Base-by-base conservation (phyloP, 2,113 vertebrate species). In the Bucco capensis region DNA sequence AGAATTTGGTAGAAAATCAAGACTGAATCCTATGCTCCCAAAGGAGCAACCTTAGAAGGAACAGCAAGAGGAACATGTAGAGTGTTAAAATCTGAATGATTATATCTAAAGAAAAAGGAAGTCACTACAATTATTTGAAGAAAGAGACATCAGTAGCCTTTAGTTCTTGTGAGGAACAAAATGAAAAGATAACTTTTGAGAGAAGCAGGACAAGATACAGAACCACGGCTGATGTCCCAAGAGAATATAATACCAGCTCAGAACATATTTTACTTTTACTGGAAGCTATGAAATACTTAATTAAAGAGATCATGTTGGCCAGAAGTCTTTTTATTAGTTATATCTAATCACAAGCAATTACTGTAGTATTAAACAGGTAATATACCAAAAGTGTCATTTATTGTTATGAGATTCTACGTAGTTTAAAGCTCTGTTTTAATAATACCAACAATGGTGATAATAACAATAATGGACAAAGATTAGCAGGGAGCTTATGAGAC, bases 311-410 rank as follows among this genome's bases (percentile, higher is more conserved):
- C 35, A 18, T 71, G 69, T 74, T 88, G 83, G 65, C 51, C 88
- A 81, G 77, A 78, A 74, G 86, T 21, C 80, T 81, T 92, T 90
- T 90, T 81, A 83, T 94, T 90, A 92, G 80, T 70, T 83, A 66
- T 81, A 81, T 81, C 73, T 93, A 90, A 94, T 96, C 80, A 92
- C 51, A 75, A 71, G 56, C 51, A 92, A 94, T 93, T 93, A 91
- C 44, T 86, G 57, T 30, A 51, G 73, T 64, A 86, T 90, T 90
- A 95, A 92, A 58, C 61, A 71, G 69, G 80, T 88, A 54, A 83
- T 94, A 85, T 83, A 77, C 12, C 64, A 70, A 62, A 91, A 66
- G 30, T 78, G 83, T 67, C 65, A 78, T 90, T 96, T 95, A 88
- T 71, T 92, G 35, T 86, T 94, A 81, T 37, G 73, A 78, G 72